Evolutionary conservation across 2,113 vertebrate species (phyloP).

Genomic region (Callionymus lyra): DNA sequence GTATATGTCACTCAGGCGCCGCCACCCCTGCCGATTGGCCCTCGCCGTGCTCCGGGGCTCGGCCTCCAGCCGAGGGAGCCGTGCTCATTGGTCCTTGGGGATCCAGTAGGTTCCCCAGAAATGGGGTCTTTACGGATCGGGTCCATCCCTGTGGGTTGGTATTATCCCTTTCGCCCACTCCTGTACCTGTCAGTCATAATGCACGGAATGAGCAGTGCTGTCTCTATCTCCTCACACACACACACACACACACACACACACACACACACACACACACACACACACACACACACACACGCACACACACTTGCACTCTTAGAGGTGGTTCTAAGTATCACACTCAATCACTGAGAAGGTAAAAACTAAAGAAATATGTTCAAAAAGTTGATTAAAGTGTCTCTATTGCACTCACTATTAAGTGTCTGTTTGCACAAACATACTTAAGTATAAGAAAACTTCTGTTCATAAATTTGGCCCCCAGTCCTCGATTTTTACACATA

Average conservation of each 20-base stretch:
- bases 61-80: constrained; percentile 47
- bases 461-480: too few species aligned
- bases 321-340: too few species aligned
- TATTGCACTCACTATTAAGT: too few species aligned
- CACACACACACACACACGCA: constrained; percentile 20
- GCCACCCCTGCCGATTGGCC: constrained; percentile 58
- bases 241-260: constrained; percentile 5
- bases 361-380: too few species aligned
- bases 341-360: too few species aligned
- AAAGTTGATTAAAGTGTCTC: too few species aligned
- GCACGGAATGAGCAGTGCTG: constrained; percentile 31
- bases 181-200: constrained; percentile 62
- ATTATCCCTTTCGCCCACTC: constrained; percentile 50
- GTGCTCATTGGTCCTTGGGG: constrained; percentile 67
- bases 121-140: constrained; percentile 47
- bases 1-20: constrained; percentile 59
- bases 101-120: constrained; percentile 52
- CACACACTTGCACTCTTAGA: constrained; percentile 9
- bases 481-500: too few species aligned
- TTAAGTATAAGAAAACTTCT: too few species aligned
- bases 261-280: constrained; percentile 13
- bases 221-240: constrained; percentile 17
- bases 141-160: constrained; percentile 53
- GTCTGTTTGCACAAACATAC: too few species aligned
- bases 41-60: constrained; percentile 48